These are phyloP conservation scores for Apamea monoglypha DNA, from an alignment of 2,888 invertebrate species.

Conservation along the genomic window DNA sequence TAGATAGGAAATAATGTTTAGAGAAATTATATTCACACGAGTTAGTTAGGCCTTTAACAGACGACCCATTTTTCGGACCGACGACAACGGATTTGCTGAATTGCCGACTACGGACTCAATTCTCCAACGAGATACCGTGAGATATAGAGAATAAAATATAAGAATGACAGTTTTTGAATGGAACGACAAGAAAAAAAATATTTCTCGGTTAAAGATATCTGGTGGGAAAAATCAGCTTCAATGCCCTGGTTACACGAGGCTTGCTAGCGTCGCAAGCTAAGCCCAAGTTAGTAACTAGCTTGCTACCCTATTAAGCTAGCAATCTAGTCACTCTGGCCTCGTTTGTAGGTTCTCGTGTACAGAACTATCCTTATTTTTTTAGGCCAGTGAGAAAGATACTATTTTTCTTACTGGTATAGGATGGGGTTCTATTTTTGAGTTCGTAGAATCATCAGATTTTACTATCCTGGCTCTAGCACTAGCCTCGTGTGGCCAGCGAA, in stretches of 20 bases:
- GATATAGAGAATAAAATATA: not conserved
- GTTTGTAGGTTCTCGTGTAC: too few relatives aligned
- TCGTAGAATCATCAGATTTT: too few relatives aligned
- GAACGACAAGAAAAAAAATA: not conserved
- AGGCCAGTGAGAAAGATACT: too few relatives aligned
- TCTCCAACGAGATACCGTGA: not conserved
- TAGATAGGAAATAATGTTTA: conserved; percentile 38
- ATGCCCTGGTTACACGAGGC: not conserved
- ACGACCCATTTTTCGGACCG: not conserved
- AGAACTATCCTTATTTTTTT: too few relatives aligned
- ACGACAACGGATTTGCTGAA: not conserved
- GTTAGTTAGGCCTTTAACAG: not conserved
- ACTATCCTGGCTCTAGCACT: too few relatives aligned
- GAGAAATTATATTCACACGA: conserved; percentile 35
- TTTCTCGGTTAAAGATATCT: too few relatives aligned
- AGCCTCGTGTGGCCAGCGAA: not conserved
- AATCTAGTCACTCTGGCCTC: too few relatives aligned
- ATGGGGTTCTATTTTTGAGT: too few relatives aligned
- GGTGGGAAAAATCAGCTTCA: too few relatives aligned
- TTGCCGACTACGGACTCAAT: not conserved
- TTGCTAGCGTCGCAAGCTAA: not conserved
- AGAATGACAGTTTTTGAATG: not conserved
- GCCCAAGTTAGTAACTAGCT: too few relatives aligned
- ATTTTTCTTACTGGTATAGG: too few relatives aligned
- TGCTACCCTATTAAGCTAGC: too few relatives aligned